Percentiles rank a stretch among this genome's conserved stretches.
phyloP scores from a whole-genome alignment of 2,113 vertebrate genomes.

The Axis porcinus region DNA sequence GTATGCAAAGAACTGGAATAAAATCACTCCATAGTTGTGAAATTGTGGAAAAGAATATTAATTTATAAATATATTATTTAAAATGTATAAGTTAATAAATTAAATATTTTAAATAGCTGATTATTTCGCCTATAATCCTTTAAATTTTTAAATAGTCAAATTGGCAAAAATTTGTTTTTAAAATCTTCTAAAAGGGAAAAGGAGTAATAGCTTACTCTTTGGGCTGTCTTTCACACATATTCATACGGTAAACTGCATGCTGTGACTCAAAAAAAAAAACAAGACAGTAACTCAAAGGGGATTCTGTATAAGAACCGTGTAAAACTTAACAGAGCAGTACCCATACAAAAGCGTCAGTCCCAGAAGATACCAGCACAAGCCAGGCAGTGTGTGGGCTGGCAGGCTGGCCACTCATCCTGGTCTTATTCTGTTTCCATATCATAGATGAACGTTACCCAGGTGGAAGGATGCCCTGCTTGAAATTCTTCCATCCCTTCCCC shows the following conservation, averaged over 20 bases:
- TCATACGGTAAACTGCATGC: background rate
- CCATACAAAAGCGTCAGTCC: background rate
- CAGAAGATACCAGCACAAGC: background rate
- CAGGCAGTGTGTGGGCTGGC: background rate
- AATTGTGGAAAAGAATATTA: background rate
- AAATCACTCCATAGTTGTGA: background rate
- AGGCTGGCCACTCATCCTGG: background rate
- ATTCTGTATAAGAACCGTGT: background rate
- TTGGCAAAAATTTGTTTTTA: background rate
- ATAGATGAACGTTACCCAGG: background rate
- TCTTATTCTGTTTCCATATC: background rate
- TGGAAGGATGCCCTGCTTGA: background rate
- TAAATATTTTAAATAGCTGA: background rate
- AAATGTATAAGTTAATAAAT: background rate
- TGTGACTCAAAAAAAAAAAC: background rate
- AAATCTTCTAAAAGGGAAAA: slow-evolving; percentile 2
- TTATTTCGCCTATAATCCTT: slow-evolving; percentile 5
- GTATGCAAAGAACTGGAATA: background rate
- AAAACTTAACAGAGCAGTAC: background rate
- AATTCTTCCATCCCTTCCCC: background rate
- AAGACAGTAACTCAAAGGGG: background rate
- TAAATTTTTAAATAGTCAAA: background rate
- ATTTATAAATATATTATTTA: background rate
- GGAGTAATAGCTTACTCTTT: background rate
- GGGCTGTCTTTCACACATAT: background rate